Conservation (phyloP, 1,140 invertebrate species). For the Calephelis nemesis region DNA sequence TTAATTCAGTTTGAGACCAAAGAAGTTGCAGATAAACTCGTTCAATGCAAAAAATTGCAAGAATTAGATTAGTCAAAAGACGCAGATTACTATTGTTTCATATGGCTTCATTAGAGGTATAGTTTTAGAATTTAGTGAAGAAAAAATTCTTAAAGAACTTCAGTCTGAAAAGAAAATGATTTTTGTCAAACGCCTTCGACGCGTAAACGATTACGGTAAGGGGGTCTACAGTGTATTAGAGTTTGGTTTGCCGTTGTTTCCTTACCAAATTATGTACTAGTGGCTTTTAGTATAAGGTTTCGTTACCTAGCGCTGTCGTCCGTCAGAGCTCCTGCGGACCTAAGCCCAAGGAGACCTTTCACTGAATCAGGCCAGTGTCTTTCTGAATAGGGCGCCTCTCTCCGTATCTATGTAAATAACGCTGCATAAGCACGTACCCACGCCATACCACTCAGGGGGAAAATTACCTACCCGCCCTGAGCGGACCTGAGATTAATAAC, state of each 20-base stretch:
- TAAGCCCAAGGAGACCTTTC: too few species aligned
- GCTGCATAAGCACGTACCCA: too few species aligned
- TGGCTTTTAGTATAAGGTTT: slow-evolving; percentile 25
- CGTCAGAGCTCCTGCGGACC: too few species aligned
- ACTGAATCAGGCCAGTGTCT: too few species aligned
- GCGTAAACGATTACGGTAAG: not conserved
- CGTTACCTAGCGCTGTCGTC: too few species aligned
- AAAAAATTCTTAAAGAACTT: not conserved
- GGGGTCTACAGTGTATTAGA: slow-evolving; percentile 5
- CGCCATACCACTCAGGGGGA: too few species aligned
- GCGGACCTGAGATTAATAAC: too few species aligned
- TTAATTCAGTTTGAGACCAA: slow-evolving; percentile 7
- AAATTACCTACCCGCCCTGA: too few species aligned
- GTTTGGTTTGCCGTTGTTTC: not conserved
- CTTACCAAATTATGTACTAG: slow-evolving; percentile 2
- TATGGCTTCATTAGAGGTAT: slow-evolving; percentile 1
- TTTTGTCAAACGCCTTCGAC: not conserved
- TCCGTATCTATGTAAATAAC: too few species aligned
- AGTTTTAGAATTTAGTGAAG: not conserved
- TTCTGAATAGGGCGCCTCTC: too few species aligned
- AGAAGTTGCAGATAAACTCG: slow-evolving; percentile 3
- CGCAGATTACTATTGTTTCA: not conserved
- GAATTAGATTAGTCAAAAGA: not conserved
- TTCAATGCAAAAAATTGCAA: not conserved
- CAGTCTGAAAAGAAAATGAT: not conserved